Conservation (phyloP, 2,113 vertebrate species). For the Chloropsis cyanopogon region DNA sequence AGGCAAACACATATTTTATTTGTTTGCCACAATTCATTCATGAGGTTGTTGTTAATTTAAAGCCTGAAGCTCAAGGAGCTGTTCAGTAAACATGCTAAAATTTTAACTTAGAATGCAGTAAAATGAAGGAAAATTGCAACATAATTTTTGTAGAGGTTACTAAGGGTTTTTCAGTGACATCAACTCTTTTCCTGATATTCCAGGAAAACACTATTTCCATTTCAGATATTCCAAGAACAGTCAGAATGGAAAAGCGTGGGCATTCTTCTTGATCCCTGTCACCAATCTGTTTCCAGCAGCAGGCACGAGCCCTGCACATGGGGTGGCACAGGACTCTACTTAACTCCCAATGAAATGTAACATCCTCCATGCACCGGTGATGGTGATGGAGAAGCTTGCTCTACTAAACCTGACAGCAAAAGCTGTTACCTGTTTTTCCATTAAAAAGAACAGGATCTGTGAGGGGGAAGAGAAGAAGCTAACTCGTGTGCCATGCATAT, state of each 20-base stretch:
- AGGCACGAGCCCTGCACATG: not conserved
- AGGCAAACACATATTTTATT: not conserved
- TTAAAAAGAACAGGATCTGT: not conserved
- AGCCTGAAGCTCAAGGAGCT: not conserved
- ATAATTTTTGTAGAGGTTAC: not conserved
- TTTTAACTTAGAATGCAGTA: not conserved
- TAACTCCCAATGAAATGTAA: not conserved
- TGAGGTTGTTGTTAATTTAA: not conserved
- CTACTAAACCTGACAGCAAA: not conserved
- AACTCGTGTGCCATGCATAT: not conserved
- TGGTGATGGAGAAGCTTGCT: not conserved
- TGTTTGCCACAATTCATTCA: not conserved
- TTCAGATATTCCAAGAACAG: not conserved
- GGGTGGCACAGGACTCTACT: not conserved
- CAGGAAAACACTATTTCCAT: not conserved
- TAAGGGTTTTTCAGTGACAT: not conserved
- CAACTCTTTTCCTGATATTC: not conserved
- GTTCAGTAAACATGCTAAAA: not conserved
- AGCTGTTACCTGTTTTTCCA: not conserved
- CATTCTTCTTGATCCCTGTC: not conserved
- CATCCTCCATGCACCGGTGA: not conserved
- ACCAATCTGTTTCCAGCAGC: not conserved
- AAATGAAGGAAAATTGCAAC: not conserved
- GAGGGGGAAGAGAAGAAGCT: not conserved
- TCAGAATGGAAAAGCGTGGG: not conserved